These are phyloP conservation scores for Galaxea fascicularis DNA, from an alignment of 92 coral and sea anemone species.

Conservation along the genomic window DNA sequence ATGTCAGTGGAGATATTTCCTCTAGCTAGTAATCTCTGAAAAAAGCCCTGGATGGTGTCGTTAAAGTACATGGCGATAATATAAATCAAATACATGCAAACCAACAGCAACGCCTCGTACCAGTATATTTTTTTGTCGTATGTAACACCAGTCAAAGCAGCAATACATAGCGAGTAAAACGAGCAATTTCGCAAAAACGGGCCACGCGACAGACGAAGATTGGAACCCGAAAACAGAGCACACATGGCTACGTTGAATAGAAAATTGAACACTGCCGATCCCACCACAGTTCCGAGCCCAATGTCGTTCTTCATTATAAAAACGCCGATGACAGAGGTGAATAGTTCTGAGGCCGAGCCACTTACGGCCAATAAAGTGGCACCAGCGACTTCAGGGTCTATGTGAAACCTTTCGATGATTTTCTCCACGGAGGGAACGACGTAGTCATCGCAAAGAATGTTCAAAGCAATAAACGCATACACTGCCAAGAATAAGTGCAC, in stretches of 20 bases:
- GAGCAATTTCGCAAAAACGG: slow-evolving; percentile 73
- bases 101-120: slow-evolving; percentile 83
- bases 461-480: slow-evolving; percentile 82
- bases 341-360: slow-evolving; percentile 87
- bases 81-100: slow-evolving; percentile 66
- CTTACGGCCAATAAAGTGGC: slow-evolving; percentile 95
- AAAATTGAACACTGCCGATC: slow-evolving; percentile 81
- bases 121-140: slow-evolving; percentile 75
- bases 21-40: neutral
- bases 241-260: slow-evolving; percentile 78
- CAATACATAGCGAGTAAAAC: slow-evolving; percentile 70
- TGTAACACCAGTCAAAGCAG: slow-evolving; percentile 61
- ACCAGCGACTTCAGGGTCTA: slow-evolving; percentile 90
- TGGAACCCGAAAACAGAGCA: slow-evolving; percentile 75
- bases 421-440: slow-evolving; percentile 84
- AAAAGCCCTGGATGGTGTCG: slow-evolving; percentile 37
- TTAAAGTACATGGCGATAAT: slow-evolving; percentile 78
- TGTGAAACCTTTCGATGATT: slow-evolving; percentile 66
- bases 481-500: slow-evolving; percentile 66
- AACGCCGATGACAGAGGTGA: slow-evolving; percentile 84
- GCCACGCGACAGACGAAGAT: slow-evolving; percentile 72
- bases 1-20: neutral
- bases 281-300: slow-evolving; percentile 80
- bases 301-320: slow-evolving; percentile 82
- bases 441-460: slow-evolving; percentile 88